These are phyloP conservation scores for Tethea ocularis DNA, from an alignment of 2,888 invertebrate genomes.

Conservation along the genomic window DNA sequence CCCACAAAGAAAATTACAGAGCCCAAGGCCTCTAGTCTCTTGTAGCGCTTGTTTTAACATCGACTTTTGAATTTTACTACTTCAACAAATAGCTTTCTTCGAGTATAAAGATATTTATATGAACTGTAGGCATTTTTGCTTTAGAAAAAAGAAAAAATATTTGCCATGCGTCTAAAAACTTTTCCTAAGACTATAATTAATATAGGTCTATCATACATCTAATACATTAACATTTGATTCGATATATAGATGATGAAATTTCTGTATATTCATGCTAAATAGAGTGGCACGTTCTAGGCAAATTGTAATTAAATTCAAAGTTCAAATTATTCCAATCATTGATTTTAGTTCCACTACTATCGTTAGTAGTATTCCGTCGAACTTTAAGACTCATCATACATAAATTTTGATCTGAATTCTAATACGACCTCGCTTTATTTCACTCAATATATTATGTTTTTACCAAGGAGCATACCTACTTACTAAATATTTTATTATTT, in stretches of 20 bases:
- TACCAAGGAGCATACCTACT: neutral
- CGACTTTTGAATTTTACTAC: neutral
- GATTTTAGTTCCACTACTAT: neutral
- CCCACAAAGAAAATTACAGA: neutral
- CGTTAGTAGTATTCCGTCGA: neutral
- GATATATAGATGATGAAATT: no score
- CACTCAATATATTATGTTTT: neutral
- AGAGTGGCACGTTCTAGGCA: neutral
- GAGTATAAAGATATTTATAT: neutral
- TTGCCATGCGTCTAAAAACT: no score
- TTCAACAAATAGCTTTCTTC: neutral
- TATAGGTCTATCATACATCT: neutral
- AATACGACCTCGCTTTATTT: neutral
- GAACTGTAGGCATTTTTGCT: neutral
- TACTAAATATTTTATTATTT: neutral
- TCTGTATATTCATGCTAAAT: neutral
- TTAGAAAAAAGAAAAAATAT: no score
- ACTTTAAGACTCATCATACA: neutral
- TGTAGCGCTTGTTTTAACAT: neutral
- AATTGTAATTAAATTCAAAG: neutral
- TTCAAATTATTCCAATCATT: neutral
- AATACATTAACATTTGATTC: no score
- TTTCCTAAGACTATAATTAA: no score
- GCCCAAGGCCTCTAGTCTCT: neutral
- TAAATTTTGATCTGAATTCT: neutral